phyloP scores from a whole-genome alignment of 2,797 vertebrate species.

The Pipistrellus pygmaeus region DNA sequence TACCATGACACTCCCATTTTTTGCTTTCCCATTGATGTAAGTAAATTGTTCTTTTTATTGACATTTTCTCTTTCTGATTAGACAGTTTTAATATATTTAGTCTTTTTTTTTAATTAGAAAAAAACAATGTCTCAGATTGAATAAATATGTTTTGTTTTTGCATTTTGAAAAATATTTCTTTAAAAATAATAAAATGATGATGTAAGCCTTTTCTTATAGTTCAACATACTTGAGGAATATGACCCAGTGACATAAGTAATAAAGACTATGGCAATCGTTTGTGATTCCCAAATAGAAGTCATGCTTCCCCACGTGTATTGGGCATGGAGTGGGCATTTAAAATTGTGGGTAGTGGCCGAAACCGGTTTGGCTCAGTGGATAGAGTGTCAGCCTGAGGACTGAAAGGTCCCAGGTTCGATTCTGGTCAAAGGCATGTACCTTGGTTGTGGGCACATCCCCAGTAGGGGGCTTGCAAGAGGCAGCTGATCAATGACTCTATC shows the following conservation, averaged over 20 bases:
- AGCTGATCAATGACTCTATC: no score
- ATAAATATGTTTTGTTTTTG: slow-evolving; percentile 52
- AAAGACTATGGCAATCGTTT: slow-evolving; percentile 47
- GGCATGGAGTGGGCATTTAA: not conserved
- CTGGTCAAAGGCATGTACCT: no score
- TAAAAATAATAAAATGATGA: slow-evolving; percentile 50
- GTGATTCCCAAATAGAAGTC: slow-evolving; percentile 16
- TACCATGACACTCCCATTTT: slow-evolving; percentile 93
- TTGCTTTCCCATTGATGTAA: slow-evolving; percentile 97
- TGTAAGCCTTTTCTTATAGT: slow-evolving; percentile 56
- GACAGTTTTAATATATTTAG: slow-evolving; percentile 48
- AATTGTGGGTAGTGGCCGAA: not conserved
- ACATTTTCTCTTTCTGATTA: slow-evolving; percentile 43
- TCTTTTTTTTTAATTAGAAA: slow-evolving; percentile 45
- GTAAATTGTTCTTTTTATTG: slow-evolving; percentile 86
- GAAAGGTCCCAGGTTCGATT: no score
- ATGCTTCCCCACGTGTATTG: not conserved
- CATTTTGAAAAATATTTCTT: slow-evolving; percentile 60
- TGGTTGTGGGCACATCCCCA: no score
- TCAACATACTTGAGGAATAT: not conserved
- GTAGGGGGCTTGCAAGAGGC: no score
- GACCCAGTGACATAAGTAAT: not conserved
- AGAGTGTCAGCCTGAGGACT: no score
- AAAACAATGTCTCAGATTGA: slow-evolving; percentile 57
- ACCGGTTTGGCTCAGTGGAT: no score